Conservation (phyloP, 1,140 invertebrate species). For the Drosophila subobscura region DNA sequence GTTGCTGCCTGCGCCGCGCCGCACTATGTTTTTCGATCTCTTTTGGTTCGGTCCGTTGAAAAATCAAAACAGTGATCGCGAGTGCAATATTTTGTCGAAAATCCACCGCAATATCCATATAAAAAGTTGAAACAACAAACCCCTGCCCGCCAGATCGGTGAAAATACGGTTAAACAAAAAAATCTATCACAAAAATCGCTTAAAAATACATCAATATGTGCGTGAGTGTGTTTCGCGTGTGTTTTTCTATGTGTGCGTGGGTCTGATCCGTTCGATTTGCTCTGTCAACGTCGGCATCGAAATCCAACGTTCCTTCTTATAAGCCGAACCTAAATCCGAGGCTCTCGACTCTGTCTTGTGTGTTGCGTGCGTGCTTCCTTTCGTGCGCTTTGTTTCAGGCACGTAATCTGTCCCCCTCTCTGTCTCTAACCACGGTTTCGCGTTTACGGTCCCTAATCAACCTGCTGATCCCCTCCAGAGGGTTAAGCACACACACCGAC, state of each 20-base stretch:
- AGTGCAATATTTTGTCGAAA: constrained; percentile 25
- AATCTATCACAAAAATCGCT: constrained; percentile 65
- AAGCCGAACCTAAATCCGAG: constrained; percentile 68
- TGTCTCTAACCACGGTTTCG: constrained; percentile 10
- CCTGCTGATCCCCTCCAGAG: constrained; percentile 67
- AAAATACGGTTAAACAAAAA: constrained; percentile 36
- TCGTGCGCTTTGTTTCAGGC: constrained; percentile 72
- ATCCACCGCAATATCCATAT: not conserved
- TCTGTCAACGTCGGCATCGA: constrained; percentile 42
- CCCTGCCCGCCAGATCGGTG: not conserved
- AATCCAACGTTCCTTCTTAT: constrained; percentile 55
- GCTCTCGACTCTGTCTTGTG: constrained; percentile 27
- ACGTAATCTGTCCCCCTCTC: constrained; percentile 65
- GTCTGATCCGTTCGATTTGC: constrained; percentile 62
- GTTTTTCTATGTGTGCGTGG: constrained; percentile 36
- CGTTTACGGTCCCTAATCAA: constrained; percentile 62
- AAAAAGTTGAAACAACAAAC: not conserved
- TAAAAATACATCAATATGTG: constrained; percentile 49
- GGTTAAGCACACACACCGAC: constrained; percentile 32
- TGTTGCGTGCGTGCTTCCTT: constrained; percentile 37
- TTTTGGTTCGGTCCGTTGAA: constrained; percentile 65
- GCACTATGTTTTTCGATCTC: constrained; percentile 66
- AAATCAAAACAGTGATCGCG: constrained; percentile 43
- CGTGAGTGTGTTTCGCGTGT: constrained; percentile 43
- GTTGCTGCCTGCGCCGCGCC: constrained; percentile 47